These are phyloP conservation scores for Pterocles burchelli DNA, from an alignment of 2,113 vertebrate species.

Conservation along the genomic window DNA sequence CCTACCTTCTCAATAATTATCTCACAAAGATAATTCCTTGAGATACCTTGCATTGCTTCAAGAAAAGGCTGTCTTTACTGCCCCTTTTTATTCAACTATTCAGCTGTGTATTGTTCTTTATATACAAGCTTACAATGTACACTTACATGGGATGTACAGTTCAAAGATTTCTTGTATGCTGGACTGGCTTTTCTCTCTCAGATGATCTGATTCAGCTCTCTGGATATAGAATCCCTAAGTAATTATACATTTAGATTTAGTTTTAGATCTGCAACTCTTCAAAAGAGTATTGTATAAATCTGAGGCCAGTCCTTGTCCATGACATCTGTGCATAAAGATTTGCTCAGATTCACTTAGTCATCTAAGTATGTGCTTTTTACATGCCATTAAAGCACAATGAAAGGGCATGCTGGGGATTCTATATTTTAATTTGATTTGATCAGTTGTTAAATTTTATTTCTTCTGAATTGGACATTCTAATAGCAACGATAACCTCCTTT, in stretches of 20 bases:
- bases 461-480: conserved; percentile 44
- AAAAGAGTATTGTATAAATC: conserved; percentile 42
- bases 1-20: background rate
- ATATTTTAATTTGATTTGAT: conserved; percentile 66
- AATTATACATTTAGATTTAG: conserved; percentile 44
- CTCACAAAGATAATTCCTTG: background rate
- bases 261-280: conserved; percentile 39
- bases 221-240: background rate
- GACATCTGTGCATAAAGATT: conserved; percentile 40
- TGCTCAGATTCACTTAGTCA: conserved; percentile 37
- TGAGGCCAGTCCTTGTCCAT: conserved; percentile 27
- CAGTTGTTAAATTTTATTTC: conserved; percentile 66
- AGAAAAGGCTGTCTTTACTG: background rate
- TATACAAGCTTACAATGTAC: background rate
- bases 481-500: conserved; percentile 11
- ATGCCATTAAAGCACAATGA: conserved; percentile 56
- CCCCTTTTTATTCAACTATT: background rate
- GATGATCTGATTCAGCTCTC: background rate
- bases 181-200: background rate
- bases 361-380: background rate
- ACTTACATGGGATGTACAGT: background rate
- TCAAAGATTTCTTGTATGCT: conserved; percentile 11
- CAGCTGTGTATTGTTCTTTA: background rate
- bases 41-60: background rate
- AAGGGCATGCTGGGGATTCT: conserved; percentile 50